These are phyloP conservation scores for Okamejei kenojei DNA, from an alignment of 2,797 vertebrate genomes.

Conservation along the genomic window DNA sequence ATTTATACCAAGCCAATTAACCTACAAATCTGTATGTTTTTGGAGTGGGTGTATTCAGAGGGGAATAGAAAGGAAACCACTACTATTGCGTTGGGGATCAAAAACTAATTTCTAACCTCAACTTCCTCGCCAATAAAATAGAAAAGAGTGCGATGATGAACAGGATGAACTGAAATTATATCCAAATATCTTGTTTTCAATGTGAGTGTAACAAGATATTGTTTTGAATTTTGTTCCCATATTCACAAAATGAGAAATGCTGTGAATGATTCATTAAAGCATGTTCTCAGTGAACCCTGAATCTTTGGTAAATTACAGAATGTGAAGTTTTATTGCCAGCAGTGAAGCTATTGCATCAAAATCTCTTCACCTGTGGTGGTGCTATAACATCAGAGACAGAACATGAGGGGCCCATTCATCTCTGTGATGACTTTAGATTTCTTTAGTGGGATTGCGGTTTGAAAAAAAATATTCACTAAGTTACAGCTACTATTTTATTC, in stretches of 20 bases:
- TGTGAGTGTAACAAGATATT: background rate
- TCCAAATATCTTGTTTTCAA: background rate
- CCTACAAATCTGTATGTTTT: no score
- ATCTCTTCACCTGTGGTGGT: background rate
- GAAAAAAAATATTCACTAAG: background rate
- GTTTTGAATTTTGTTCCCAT: background rate
- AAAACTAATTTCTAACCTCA: no score
- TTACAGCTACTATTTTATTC: background rate
- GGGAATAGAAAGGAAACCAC: no score
- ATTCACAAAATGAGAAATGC: background rate
- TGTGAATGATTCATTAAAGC: background rate
- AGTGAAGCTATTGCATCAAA: constrained; percentile 4
- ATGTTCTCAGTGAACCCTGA: background rate
- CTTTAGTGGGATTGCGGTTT: background rate
- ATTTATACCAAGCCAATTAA: no score
- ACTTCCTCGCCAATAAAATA: background rate
- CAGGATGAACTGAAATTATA: background rate
- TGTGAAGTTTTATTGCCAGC: background rate
- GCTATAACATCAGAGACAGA: background rate
- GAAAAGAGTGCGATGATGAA: background rate
- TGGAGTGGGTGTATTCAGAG: no score
- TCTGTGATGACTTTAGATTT: background rate
- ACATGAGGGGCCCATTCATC: background rate
- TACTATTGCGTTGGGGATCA: no score
- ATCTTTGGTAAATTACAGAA: background rate